A percentile compares a stretch with the other conserved stretches of the same genome.
Evolutionary conservation across 2,113 vertebrate genomes (phyloP).

Genomic region (Spheniscus mendiculus): DNA sequence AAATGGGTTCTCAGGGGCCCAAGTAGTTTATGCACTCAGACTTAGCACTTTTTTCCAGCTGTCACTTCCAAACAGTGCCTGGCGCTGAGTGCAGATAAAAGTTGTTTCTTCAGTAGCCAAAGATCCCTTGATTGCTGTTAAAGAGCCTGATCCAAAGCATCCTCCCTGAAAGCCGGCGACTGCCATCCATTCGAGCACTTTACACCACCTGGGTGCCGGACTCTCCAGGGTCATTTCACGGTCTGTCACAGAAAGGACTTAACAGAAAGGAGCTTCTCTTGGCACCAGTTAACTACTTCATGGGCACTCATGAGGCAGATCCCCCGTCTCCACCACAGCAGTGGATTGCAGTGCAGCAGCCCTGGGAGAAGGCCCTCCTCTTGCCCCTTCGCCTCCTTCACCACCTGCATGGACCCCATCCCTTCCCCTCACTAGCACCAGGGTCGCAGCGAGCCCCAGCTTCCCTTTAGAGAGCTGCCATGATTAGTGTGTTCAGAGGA

Average conservation of each 20-base stretch:
- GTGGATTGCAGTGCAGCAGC: not conserved
- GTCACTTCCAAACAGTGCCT: not conserved
- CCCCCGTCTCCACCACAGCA: accelerated
- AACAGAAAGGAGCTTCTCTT: not conserved
- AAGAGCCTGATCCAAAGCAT: not conserved
- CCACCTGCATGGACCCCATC: too few species aligned
- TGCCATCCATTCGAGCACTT: not conserved
- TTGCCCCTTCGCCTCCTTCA: too few species aligned
- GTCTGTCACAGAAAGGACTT: not conserved
- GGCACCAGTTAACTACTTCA: too few species aligned
- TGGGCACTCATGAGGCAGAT: not conserved
- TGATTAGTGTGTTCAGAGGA: not conserved
- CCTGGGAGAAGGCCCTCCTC: not conserved
- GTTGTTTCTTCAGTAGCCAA: not conserved
- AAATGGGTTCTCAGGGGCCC: not conserved
- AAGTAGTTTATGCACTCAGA: not conserved
- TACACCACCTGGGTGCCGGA: too few species aligned
- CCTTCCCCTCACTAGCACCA: not conserved
- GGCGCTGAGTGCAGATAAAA: not conserved
- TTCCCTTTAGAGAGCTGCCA: not conserved
- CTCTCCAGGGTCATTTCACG: too few species aligned
- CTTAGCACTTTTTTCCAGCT: not conserved
- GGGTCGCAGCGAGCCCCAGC: not conserved
- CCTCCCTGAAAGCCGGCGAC: not conserved
- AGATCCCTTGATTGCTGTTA: not conserved